These are phyloP conservation scores for Lasioglossum morio DNA, from an alignment of 2,888 invertebrate species.

Conservation along the genomic window DNA sequence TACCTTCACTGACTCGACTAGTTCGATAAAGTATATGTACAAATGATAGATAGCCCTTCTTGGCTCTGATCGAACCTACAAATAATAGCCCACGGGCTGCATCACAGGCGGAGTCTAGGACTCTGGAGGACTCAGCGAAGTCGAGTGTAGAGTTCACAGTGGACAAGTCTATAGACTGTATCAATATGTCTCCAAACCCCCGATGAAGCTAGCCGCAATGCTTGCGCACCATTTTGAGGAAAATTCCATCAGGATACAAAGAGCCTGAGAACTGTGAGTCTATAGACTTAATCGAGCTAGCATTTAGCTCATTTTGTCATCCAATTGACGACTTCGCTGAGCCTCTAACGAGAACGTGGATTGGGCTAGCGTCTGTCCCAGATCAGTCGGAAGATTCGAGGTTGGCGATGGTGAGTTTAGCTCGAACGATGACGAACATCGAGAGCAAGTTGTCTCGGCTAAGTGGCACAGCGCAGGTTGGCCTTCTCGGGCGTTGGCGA, in stretches of 20 bases:
- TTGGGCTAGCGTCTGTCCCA: not conserved
- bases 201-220: too few relatives aligned
- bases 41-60: not conserved
- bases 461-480: constrained; percentile 8
- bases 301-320: not conserved
- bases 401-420: not conserved
- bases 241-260: not conserved
- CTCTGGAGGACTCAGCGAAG: not conserved
- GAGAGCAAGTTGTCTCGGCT: constrained; percentile 25
- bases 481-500: constrained; percentile 3
- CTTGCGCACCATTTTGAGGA: too few relatives aligned
- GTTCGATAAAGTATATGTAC: not conserved
- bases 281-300: not conserved
- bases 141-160: not conserved
- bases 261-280: not conserved
- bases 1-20: not conserved
- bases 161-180: not conserved
- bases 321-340: not conserved
- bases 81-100: not conserved
- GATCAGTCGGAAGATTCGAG: constrained; percentile 2
- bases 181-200: not conserved
- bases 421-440: constrained; percentile 20
- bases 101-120: not conserved
- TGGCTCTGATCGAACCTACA: not conserved
- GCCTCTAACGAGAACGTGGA: not conserved